Evolutionary conservation across 1,140 invertebrate genomes (phyloP).

Genomic region (Rhyzopertha dominica): DNA sequence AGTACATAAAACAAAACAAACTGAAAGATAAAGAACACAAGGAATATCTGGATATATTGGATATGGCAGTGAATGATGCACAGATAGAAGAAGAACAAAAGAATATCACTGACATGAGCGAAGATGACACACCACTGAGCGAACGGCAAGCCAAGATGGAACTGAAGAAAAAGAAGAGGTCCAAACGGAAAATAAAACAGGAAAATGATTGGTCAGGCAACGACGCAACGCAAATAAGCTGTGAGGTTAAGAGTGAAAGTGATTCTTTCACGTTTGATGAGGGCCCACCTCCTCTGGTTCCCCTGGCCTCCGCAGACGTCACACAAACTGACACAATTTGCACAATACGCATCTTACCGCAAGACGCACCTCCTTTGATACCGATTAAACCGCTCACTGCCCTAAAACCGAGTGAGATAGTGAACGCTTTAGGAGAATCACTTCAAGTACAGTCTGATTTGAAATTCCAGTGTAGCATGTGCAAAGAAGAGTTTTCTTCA

Average conservation of each 20-base stretch:
- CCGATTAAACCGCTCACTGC: constrained; percentile 27
- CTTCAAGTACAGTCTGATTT: too few relatives aligned
- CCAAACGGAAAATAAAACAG: background rate
- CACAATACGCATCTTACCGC: constrained; percentile 12
- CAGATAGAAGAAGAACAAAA: constrained; percentile 14
- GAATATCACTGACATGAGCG: constrained; percentile 5
- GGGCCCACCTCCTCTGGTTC: constrained; percentile 32
- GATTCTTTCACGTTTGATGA: constrained; percentile 19
- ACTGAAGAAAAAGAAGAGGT: background rate
- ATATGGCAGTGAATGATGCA: constrained; percentile 18
- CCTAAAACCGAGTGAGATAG: constrained; percentile 17
- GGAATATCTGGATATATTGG: constrained; percentile 17
- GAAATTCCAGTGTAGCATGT: constrained; percentile 22
- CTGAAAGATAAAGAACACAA: constrained; percentile 14
- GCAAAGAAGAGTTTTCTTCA: constrained; percentile 24
- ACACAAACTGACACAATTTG: constrained; percentile 3
- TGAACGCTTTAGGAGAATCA: too few relatives aligned
- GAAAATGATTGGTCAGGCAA: background rate
- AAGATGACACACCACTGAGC: constrained; percentile 12
- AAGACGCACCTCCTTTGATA: constrained; percentile 34
- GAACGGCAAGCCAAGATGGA: background rate
- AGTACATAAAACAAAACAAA: constrained; percentile 20
- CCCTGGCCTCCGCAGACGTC: constrained; percentile 20
- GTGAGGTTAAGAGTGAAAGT: too few relatives aligned
- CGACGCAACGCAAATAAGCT: background rate